Conservation (phyloP, 53 echinoderm and acorn worm species). For the Echinometra lucunter region DNA sequence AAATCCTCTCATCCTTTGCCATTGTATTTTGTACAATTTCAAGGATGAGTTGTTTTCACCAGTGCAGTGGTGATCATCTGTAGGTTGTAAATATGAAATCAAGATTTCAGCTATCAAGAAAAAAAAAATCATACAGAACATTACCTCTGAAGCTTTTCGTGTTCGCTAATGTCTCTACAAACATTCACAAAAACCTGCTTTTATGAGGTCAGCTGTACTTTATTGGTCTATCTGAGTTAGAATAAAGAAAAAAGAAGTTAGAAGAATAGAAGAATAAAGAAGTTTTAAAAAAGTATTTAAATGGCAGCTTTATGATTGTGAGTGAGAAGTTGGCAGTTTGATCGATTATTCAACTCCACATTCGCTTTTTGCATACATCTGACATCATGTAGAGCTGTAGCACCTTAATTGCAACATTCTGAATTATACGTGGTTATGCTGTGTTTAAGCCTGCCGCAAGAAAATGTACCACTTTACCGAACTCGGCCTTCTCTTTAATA, state of each 20-base stretch:
- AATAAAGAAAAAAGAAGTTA: neutral
- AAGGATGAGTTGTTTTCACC: conserved; percentile 7
- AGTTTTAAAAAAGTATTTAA: neutral
- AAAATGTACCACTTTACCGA: no score
- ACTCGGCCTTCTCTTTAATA: no score
- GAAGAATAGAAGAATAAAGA: neutral
- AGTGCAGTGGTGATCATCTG: neutral
- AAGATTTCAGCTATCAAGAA: neutral
- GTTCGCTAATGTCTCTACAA: neutral
- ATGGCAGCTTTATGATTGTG: neutral
- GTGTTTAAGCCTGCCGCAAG: no score
- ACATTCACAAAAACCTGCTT: neutral
- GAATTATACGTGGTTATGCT: no score
- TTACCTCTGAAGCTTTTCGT: neutral
- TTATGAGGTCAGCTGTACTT: neutral
- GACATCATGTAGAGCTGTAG: no score
- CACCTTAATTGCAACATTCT: no score
- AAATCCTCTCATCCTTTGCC: neutral
- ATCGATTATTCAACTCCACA: neutral
- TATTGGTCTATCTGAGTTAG: neutral
- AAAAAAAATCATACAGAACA: neutral
- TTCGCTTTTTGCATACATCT: neutral
- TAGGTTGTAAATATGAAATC: neutral
- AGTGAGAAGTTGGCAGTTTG: neutral
- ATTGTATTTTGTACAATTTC: neutral